phyloP scores from a whole-genome alignment of 2,797 vertebrate genomes.

The Microctenopoma lineatum region DNA sequence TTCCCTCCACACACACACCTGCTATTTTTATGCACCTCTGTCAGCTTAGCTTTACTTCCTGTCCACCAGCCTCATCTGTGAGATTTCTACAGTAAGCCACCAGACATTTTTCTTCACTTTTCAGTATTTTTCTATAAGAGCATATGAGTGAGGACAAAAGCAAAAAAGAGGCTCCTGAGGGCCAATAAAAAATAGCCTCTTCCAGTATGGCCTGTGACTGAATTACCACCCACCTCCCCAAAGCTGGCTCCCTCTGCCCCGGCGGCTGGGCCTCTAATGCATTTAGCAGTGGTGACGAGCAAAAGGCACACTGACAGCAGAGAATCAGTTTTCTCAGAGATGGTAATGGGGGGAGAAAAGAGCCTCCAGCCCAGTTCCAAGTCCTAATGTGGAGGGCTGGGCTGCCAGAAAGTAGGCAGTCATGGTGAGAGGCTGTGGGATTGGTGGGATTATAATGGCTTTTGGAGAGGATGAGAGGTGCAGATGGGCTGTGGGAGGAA shows the following conservation, averaged over 20 bases:
- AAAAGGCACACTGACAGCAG: conserved; percentile 42
- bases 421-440: conserved; percentile 51
- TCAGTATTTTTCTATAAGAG: conserved; percentile 34
- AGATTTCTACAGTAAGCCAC: conserved; percentile 36
- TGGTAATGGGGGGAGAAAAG: conserved; percentile 41
- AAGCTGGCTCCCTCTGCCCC: conserved; percentile 23
- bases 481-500: conserved; percentile 70
- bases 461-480: conserved; percentile 61
- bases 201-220: conserved; percentile 31
- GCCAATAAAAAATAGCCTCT: conserved; percentile 49
- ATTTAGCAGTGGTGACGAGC: conserved; percentile 47
- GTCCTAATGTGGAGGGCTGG: conserved; percentile 57
- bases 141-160: conserved; percentile 42
- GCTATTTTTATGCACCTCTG: neutral
- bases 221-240: conserved; percentile 51
- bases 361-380: conserved; percentile 50
- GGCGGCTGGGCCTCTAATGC: conserved; percentile 38
- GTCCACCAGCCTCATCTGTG: conserved; percentile 12
- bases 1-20: neutral
- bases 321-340: conserved; percentile 58
- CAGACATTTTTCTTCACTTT: conserved; percentile 35
- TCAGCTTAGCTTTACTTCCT: conserved; percentile 4
- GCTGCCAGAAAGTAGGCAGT: conserved; percentile 60
- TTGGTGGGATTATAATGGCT: conserved; percentile 64
- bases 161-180: conserved; percentile 33